Base-by-base conservation (phyloP, 2,888 invertebrate genomes). In the Sarcophaga rosellei region DNA sequence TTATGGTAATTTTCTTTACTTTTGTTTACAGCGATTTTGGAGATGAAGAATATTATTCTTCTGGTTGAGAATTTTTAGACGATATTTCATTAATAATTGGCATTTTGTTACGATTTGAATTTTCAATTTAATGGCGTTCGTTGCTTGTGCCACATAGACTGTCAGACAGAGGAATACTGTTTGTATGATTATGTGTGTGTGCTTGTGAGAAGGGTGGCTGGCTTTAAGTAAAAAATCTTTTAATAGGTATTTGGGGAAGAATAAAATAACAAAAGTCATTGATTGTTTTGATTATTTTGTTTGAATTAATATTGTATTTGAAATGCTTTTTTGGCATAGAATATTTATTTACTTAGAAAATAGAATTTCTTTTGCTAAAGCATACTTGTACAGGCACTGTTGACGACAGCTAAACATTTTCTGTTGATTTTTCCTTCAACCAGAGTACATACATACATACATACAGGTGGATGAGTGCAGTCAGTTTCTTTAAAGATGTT, bases 191-290 rank as follows among this genome's bases (percentile, higher is more conserved):
- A 10, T 11, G 12, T 57, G 70, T 23, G n/a, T 53, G 53, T 44
- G n/a, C 12, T 17, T 1, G 1, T 25, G 70, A 59, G 15, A 2
- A 2, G 21, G 47, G 15, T 63, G 53, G 53, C 0, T 62, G 17
- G 45, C 63, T 45, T 35, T 77, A 81, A 76, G 62, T 47, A 75
- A 10, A 76, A 80, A 63, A 76, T 76, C 75, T 44, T 73, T 85
- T 81, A 20, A 47, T 10, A 65, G 70, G 77, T 74, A 11, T 47
- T 75, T 35, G 8, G 11, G 10, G 44, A 61, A 74, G 73, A 74
- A 73, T 73, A 81, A 61, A 82, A 74, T 70, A 86, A 81, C 84
- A 86, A 86, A 86, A 86, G 81, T 86, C 86, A 86, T 86, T 86
- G 86, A 86, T 86, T 86, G 78, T 86, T 86, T 86, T 61, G 78